These are phyloP conservation scores for Aporophyla lueneburgensis DNA, from an alignment of 2,888 invertebrate genomes.

Conservation along the genomic window DNA sequence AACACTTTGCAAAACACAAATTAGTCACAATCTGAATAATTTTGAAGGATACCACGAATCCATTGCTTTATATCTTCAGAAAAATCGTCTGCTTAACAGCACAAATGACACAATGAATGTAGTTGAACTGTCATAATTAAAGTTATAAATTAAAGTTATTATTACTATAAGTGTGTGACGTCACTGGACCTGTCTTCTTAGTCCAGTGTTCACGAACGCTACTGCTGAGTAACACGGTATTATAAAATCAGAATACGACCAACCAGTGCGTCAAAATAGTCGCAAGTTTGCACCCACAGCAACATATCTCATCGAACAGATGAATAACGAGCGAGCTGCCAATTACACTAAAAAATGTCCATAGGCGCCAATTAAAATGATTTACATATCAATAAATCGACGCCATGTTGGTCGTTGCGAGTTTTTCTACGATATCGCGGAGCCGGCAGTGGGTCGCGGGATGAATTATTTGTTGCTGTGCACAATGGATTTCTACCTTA, in stretches of 20 bases:
- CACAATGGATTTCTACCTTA: conserved; percentile 56
- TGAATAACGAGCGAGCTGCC: conserved; percentile 87
- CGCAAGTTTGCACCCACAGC: conserved; percentile 48
- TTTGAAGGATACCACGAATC: too few species aligned
- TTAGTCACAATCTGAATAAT: too few species aligned
- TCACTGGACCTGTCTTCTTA: neutral
- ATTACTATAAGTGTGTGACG: too few species aligned
- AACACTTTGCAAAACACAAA: neutral
- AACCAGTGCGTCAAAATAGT: conserved; percentile 34
- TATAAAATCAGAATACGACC: neutral
- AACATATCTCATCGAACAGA: conserved; percentile 73
- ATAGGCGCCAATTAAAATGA: conserved; percentile 89
- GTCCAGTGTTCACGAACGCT: neutral
- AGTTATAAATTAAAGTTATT: too few species aligned
- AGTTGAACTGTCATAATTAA: too few species aligned
- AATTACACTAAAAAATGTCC: conserved; percentile 90
- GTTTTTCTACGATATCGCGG: conserved; percentile 67
- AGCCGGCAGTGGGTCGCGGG: conserved; percentile 63
- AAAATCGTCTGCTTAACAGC: too few species aligned
- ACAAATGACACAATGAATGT: too few species aligned
- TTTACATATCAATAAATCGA: conserved; percentile 90
- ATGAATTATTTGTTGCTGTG: conserved; percentile 60
- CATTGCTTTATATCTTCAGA: too few species aligned
- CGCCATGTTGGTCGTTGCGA: conserved; percentile 72
- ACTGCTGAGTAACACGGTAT: neutral